Percentiles rank a stretch among this genome's conserved stretches.
Evolutionary conservation across 2,888 invertebrate genomes (phyloP).

Genomic region (Tenthredo livida): DNA sequence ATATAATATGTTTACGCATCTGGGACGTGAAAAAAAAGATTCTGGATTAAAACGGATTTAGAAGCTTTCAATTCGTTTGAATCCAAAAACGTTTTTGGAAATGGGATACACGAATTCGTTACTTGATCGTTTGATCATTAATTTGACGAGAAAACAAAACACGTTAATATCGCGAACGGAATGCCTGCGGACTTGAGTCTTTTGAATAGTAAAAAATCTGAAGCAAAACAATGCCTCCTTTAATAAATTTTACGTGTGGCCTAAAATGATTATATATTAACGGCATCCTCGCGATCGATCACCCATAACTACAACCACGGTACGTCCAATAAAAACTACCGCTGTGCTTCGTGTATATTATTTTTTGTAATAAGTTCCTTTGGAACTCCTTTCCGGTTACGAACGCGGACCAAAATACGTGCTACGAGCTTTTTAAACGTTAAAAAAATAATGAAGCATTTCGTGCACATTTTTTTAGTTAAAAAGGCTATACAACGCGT

Average conservation of each 20-base stretch:
- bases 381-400: background rate
- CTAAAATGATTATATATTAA: background rate
- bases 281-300: background rate
- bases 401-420: background rate
- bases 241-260: background rate
- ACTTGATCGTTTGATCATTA: background rate
- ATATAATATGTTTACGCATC: background rate
- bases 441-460: conserved; percentile 43
- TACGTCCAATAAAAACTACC: conserved; percentile 7
- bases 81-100: background rate
- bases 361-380: background rate
- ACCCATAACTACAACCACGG: background rate
- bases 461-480: conserved; percentile 40
- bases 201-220: background rate
- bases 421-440: conserved; percentile 18
- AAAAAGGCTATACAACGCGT: conserved; percentile 27
- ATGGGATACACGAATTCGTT: background rate
- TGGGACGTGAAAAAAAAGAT: no score
- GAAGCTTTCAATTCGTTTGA: background rate
- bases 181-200: background rate
- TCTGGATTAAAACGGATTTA: background rate
- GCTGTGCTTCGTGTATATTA: background rate
- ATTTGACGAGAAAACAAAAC: background rate
- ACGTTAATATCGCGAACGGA: background rate
- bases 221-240: background rate